Evolutionary conservation across 2,797 vertebrate species (phyloP).

Genomic region (Carapus acus): DNA sequence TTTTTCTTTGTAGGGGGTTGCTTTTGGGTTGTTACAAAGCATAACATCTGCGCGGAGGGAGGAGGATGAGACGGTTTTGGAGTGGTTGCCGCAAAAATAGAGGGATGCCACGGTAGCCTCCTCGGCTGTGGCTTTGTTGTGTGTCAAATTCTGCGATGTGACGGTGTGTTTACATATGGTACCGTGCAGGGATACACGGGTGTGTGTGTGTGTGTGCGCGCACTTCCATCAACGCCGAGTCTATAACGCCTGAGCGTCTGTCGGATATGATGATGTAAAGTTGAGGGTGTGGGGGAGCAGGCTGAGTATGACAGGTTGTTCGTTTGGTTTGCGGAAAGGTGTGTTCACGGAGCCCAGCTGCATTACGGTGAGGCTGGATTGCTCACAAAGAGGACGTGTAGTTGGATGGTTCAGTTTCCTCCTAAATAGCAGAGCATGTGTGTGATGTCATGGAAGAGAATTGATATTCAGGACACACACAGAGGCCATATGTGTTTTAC

Average conservation of each 20-base stretch:
- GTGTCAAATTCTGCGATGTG: slow-evolving; percentile 7
- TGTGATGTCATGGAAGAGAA: slow-evolving; percentile 56
- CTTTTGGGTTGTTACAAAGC: slow-evolving; percentile 29
- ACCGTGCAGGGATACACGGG: slow-evolving; percentile 35
- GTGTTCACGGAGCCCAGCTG: slow-evolving; percentile 34
- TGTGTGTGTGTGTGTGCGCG: slow-evolving; percentile 30
- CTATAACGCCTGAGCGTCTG: slow-evolving; percentile 51
- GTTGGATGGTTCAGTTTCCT: slow-evolving; percentile 44
- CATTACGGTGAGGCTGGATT: slow-evolving; percentile 19
- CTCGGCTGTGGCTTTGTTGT: slow-evolving; percentile 51
- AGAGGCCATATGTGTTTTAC: slow-evolving; percentile 46
- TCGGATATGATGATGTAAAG: slow-evolving; percentile 63
- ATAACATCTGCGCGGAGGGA: slow-evolving; percentile 45
- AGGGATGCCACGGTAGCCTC: slow-evolving; percentile 40
- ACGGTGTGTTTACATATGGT: slow-evolving; percentile 37
- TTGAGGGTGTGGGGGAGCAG: slow-evolving; percentile 64
- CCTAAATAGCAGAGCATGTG: slow-evolving; percentile 36
- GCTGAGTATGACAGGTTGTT: slow-evolving; percentile 53
- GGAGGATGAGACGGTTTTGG: slow-evolving; percentile 4
- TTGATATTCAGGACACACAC: slow-evolving; percentile 55
- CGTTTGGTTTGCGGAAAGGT: slow-evolving; percentile 48
- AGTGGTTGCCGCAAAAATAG: slow-evolving; percentile 41
- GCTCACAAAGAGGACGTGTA: slow-evolving; percentile 19
- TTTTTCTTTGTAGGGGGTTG: too few species aligned
- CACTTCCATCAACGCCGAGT: slow-evolving; percentile 39